A percentile compares a stretch with the other conserved stretches of the same genome.
Evolutionary conservation across 1,140 invertebrate genomes (phyloP).

Genomic region (Bombus waltoni): DNA sequence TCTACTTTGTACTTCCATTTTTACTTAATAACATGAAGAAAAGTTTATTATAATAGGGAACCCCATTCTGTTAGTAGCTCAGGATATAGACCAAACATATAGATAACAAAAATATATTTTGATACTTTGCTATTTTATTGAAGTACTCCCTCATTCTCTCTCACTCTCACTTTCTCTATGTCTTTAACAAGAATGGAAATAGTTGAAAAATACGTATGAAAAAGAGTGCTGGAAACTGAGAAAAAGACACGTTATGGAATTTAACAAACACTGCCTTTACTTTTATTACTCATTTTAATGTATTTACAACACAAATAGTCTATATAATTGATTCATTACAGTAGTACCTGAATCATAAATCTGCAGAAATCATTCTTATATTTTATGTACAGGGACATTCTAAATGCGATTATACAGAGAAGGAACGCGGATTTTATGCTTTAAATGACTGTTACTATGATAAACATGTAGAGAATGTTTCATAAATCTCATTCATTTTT

Average conservation of each 20-base stretch:
- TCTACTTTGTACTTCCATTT: constrained; percentile 71
- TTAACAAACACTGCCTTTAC: constrained; percentile 48
- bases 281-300: constrained; percentile 50
- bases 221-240: constrained; percentile 63
- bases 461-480: constrained; percentile 11
- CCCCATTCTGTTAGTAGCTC: constrained; percentile 74
- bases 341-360: constrained; percentile 71
- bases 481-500: constrained; percentile 26
- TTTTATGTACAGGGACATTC: constrained; percentile 33
- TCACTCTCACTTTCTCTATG: constrained; percentile 31
- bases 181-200: constrained; percentile 52
- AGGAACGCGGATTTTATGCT: constrained; percentile 35
- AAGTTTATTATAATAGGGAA: constrained; percentile 63
- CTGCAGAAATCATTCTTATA: constrained; percentile 63
- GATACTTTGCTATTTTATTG: constrained; percentile 81
- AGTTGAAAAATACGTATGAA: constrained; percentile 50
- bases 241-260: constrained; percentile 44
- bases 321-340: constrained; percentile 69
- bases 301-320: constrained; percentile 43
- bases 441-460: constrained; percentile 46
- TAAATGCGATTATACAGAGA: constrained; percentile 3
- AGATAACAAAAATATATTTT: constrained; percentile 80
- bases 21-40: constrained; percentile 66
- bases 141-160: constrained; percentile 49
- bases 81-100: constrained; percentile 77